Evolutionary conservation across 2,888 invertebrate species (phyloP), one percentile per base, ranked within the genome.

Genomic region (Aphodius granarius): DNA sequence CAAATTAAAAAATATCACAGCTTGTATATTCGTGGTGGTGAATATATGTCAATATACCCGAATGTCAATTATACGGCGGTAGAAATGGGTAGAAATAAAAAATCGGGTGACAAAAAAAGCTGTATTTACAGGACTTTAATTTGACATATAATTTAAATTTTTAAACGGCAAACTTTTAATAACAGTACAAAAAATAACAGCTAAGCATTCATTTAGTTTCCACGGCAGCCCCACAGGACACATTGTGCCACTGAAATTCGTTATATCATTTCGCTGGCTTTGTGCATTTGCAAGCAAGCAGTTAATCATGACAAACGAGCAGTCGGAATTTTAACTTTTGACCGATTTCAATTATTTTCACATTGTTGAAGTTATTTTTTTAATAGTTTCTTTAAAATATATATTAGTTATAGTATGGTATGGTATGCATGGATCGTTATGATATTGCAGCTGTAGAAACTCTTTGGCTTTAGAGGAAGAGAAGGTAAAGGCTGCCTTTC

Each of bases 121-220:
- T 43, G 43, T 43, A 43, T 6, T 13, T 9, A 43, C 23, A 9
- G 4, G 9, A 23, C 9, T 23, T 43, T 1, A 43, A 1, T 43
- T 43, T 43, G 43, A 43, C 43, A 43, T n/a, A 13, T 63, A 63
- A n/a, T 72, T 72, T 63, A 72, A 62, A 63, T 63, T 19, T 72
- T 72, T 63, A 72, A 62, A 63, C 62, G 9, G 63, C 4, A 63
- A 19, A 72, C 62, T 63, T 62, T 72, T 72, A 72, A 72, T 72
- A 72, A 72, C 63, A 20, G 63, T 43, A 43, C 20, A 72, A 72
- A 72, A 71, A 43, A 43, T 43, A 43, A 43, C 43, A 43, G 43
- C 9, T 13, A 13, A 43, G 43, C 13, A 43, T 13, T 43, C 43
- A 43, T 43, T 43, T 43, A 43, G 17, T n/a, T 16, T 19, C 43